Evolutionary conservation across 2,888 invertebrate species (phyloP), one percentile per base, ranked within the genome.

Genomic region (Ceramica pisi): DNA sequence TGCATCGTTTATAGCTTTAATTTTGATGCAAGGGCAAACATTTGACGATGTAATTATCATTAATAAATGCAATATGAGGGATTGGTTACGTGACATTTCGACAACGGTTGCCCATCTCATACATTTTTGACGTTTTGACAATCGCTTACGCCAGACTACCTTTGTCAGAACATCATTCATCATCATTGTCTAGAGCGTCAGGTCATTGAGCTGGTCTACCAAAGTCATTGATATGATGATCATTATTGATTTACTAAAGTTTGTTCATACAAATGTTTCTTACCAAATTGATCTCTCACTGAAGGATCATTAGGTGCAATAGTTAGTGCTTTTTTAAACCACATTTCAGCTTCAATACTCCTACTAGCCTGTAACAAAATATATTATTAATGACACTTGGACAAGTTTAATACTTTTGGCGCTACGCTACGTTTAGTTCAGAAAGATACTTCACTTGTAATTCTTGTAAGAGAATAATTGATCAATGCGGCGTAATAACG

Each of bases 221-320:
- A 63, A 46, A 55, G 51, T 74, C 31, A 61, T 31, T 65, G 61
- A 79, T 67, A 51, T n/a, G 80, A 74, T 74, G 21, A 1, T 2
- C 21, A 61, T 51, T 0, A 50, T 38, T 61, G 31, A n/a, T 44
- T 38, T 10, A 41, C 9, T 23, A 41, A 76, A 62, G 38, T 53
- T 60, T 21, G 55, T 53, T 53, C 21, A 66, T 60, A 46, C 64
- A 64, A 68, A 73, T 41, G 57, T 60, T 35, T 14, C 93, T 92
- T 89, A 96, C 99, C 99, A 92, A 98, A 99, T 94, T 99, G 98
- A 94, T 98, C 98, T 92, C 98, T 97, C 62, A 98, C 98, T 86
- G 97, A 97, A 21, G 98, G 97, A 92, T 99, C 98, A 80, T 97
- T 97, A 31, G 98, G 98, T 72, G 98, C 98, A 86, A 99, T 95